These are phyloP conservation scores for Trinorchestia longiramus DNA, from an alignment of 1,140 invertebrate species.

Conservation along the genomic window DNA sequence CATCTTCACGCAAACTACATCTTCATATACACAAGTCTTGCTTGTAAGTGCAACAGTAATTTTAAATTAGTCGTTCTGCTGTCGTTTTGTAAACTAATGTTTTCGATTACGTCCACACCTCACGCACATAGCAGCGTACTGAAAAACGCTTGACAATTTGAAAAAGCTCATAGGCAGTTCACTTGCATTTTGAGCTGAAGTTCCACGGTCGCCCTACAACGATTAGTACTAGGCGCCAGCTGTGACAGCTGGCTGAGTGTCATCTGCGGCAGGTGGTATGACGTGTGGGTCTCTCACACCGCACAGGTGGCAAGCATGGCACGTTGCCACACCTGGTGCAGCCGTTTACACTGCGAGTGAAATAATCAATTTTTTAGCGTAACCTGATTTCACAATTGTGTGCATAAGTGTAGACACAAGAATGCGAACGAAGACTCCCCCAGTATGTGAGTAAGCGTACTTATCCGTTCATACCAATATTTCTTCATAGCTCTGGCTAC, in stretches of 20 bases:
- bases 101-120: too few relatives aligned
- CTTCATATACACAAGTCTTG: too few relatives aligned
- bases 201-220: neutral
- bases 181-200: neutral
- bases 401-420: neutral
- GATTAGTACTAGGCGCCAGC: neutral
- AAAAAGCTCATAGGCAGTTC: neutral
- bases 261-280: neutral
- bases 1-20: too few relatives aligned
- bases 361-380: neutral
- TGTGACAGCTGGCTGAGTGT: neutral
- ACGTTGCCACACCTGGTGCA: neutral
- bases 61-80: too few relatives aligned
- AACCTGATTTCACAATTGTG: neutral
- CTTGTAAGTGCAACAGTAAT: too few relatives aligned
- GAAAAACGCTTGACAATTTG: too few relatives aligned
- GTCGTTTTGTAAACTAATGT: too few relatives aligned
- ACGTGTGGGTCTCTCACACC: neutral
- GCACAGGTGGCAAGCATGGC: neutral
- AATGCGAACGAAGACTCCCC: neutral
- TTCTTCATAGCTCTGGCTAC: neutral
- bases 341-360: neutral
- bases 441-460: neutral
- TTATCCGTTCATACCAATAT: neutral
- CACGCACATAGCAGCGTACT: too few relatives aligned